Percentiles rank a stretch among this genome's conserved stretches.
Evolutionary conservation across 2,113 vertebrate genomes (phyloP).

Genomic region (Aspidoscelis tigris): DNA sequence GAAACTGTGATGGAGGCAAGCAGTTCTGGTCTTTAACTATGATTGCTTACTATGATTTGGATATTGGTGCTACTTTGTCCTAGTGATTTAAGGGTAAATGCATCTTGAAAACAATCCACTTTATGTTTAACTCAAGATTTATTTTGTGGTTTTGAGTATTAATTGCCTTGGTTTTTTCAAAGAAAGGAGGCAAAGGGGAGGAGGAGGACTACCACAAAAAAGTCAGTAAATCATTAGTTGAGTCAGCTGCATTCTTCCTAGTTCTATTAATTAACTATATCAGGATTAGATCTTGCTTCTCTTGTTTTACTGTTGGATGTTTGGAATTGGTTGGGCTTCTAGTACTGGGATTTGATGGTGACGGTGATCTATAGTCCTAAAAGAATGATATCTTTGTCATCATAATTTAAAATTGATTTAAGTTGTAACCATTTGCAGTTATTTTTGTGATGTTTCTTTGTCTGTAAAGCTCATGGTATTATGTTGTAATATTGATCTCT

Average conservation of each 20-base stretch:
- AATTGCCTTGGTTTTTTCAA: no score
- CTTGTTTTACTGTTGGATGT: no score
- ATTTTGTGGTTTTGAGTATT: no score
- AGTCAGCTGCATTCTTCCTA: no score
- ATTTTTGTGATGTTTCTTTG: background rate
- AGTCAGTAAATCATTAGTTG: no score
- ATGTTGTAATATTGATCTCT: conserved; percentile 3
- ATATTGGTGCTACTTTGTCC: background rate
- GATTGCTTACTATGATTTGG: background rate
- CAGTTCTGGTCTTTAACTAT: background rate
- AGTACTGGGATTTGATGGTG: no score
- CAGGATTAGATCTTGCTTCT: no score
- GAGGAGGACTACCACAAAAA: no score
- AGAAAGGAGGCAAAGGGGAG: no score
- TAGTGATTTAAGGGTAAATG: background rate
- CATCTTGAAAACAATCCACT: background rate
- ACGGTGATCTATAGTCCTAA: no score
- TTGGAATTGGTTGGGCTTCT: background rate
- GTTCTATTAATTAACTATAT: no score
- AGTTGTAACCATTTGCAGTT: background rate
- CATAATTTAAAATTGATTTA: conserved; percentile 11
- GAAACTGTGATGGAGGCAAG: background rate
- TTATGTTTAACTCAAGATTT: no score
- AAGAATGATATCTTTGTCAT: background rate
- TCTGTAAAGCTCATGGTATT: background rate